These are phyloP conservation scores for Uria aalge DNA, from an alignment of 2,113 vertebrate genomes.

Conservation along the genomic window DNA sequence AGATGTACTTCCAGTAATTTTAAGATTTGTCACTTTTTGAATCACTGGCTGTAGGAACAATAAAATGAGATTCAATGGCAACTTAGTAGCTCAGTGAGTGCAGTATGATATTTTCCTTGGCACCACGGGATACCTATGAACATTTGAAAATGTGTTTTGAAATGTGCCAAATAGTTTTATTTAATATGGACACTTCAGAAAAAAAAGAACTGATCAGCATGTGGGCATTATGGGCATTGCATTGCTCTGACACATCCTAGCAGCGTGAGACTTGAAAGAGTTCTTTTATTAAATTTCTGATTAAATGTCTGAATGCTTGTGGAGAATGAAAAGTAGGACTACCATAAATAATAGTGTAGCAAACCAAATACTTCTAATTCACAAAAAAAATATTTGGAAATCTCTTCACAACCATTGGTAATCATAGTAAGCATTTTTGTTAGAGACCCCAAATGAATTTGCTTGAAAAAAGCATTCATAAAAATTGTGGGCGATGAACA, in stretches of 20 bases:
- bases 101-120: neutral
- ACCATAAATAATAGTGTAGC: neutral
- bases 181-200: constrained; percentile 32
- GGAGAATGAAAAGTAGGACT: constrained; percentile 23
- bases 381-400: neutral
- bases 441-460: neutral
- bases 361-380: neutral
- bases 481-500: neutral
- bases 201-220: constrained; percentile 43
- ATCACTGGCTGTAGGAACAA: neutral
- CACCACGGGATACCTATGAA: neutral
- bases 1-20: neutral
- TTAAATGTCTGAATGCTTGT: constrained; percentile 46
- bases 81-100: constrained; percentile 15
- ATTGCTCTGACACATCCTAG: constrained; percentile 17
- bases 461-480: neutral
- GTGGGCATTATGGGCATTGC: constrained; percentile 29
- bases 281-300: constrained; percentile 54
- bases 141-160: constrained; percentile 39
- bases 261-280: neutral
- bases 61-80: neutral
- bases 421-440: neutral
- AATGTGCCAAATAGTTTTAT: constrained; percentile 46
- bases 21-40: neutral
- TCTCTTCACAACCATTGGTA: neutral